Conservation (phyloP, 2,888 invertebrate genomes). For the Drosophila recens region DNA sequence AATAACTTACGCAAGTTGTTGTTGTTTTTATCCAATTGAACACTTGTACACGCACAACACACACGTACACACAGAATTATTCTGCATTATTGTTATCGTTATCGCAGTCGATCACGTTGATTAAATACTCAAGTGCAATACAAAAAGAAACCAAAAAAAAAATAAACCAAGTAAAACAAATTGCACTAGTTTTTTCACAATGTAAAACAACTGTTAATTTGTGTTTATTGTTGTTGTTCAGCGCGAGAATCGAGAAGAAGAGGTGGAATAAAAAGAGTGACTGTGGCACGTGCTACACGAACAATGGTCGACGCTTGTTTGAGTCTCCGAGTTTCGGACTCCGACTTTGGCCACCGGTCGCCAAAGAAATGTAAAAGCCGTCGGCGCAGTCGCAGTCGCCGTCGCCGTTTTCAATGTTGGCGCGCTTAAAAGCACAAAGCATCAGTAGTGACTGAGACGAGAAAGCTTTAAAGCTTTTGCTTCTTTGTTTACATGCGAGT, state of each 20-base stretch:
- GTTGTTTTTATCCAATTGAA: conserved; percentile 2
- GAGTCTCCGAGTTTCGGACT: conserved; percentile 60
- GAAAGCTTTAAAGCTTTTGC: conserved; percentile 64
- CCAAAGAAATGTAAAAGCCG: conserved; percentile 72
- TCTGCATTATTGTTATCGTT: neutral
- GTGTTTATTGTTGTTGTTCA: conserved; percentile 22
- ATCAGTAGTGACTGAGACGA: conserved; percentile 29
- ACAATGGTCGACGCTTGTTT: conserved; percentile 84
- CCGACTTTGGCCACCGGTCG: conserved; percentile 47
- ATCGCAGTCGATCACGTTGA: conserved; percentile 12
- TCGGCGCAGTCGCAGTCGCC: conserved; percentile 7
- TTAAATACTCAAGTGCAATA: conserved; percentile 4
- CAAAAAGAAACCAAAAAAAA: conserved; percentile 10
- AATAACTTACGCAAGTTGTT: conserved; percentile 1
- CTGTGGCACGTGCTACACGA: conserved; percentile 83
- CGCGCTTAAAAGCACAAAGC: conserved; percentile 41
- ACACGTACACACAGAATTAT: neutral
- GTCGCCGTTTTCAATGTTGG: conserved; percentile 4
- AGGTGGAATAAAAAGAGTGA: conserved; percentile 30
- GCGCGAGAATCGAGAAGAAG: conserved; percentile 24
- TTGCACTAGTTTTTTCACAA: conserved; percentile 37
- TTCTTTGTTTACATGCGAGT: conserved; percentile 38
- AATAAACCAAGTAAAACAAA: neutral
- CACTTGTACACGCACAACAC: neutral
- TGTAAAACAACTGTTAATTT: conserved; percentile 33